Conservation (phyloP, 2,113 vertebrate species). For the Balaeniceps rex region DNA sequence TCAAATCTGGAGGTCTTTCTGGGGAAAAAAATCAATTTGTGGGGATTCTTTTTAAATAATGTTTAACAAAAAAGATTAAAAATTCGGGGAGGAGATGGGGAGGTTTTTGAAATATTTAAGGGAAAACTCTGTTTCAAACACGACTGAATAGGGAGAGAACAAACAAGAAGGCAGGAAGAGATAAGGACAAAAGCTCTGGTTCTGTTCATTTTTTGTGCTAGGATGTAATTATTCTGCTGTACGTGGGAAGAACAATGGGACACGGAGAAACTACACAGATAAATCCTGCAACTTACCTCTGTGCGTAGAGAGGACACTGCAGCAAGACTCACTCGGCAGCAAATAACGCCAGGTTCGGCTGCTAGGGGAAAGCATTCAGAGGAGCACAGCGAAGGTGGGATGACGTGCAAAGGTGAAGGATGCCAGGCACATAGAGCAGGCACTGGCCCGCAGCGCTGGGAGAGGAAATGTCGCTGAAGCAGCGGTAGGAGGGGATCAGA, state of each 20-base stretch:
- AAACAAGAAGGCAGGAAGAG: neutral
- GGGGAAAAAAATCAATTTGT: neutral
- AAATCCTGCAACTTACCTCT: neutral
- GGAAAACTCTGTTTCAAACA: neutral
- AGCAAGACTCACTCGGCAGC: rapidly evolving
- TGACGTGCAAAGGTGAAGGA: rapidly evolving
- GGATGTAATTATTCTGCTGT: neutral
- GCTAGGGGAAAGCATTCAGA: neutral
- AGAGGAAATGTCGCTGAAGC: neutral
- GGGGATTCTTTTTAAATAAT: neutral
- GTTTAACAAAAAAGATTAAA: neutral
- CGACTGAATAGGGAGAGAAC: neutral
- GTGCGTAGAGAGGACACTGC: neutral
- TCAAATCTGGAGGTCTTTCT: neutral
- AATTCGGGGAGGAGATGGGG: neutral
- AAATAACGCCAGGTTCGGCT: rapidly evolving
- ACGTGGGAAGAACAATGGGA: neutral
- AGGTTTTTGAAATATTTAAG: neutral
- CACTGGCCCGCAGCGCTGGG: rapidly evolving
- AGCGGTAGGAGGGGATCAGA: rapidly evolving
- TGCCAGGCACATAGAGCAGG: neutral
- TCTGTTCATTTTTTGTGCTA: neutral
- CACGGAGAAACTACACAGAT: neutral
- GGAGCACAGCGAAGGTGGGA: neutral
- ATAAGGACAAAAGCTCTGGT: neutral